phyloP scores from a whole-genome alignment of 2,888 invertebrate species.

The Athetis lepigone region DNA sequence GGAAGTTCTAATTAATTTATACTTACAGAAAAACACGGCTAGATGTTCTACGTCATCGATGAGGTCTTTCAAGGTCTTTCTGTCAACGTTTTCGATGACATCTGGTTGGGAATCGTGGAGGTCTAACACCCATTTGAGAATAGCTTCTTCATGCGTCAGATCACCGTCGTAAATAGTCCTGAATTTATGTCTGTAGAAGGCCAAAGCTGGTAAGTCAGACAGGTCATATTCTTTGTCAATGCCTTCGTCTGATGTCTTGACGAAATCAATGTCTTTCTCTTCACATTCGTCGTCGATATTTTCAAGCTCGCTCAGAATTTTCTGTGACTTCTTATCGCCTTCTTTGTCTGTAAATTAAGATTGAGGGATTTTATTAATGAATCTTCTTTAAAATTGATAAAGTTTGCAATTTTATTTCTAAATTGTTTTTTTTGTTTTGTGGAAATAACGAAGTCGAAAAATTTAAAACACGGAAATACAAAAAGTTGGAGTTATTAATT shows the following conservation, averaged over 20 bases:
- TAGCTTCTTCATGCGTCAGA: constrained; percentile 97
- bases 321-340: constrained; percentile 96
- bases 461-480: no score
- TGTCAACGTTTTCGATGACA: constrained; percentile 97
- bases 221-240: constrained; percentile 97
- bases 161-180: constrained; percentile 97
- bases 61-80: constrained; percentile 96
- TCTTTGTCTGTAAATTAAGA: constrained; percentile 93
- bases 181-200: constrained; percentile 96
- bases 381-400: neutral
- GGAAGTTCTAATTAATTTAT: constrained; percentile 16
- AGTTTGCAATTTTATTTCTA: neutral
- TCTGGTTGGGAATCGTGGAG: constrained; percentile 96
- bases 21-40: constrained; percentile 97
- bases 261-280: constrained; percentile 97
- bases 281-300: constrained; percentile 98
- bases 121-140: constrained; percentile 97
- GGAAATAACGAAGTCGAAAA: neutral
- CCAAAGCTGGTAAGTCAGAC: constrained; percentile 94
- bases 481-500: no score
- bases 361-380: neutral
- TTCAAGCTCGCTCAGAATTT: constrained; percentile 96
- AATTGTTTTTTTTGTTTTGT: neutral
- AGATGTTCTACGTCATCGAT: constrained; percentile 97
- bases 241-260: constrained; percentile 97